These are phyloP conservation scores for Lepus timidus DNA, from an alignment of 2,113 vertebrate genomes.

Conservation along the genomic window DNA sequence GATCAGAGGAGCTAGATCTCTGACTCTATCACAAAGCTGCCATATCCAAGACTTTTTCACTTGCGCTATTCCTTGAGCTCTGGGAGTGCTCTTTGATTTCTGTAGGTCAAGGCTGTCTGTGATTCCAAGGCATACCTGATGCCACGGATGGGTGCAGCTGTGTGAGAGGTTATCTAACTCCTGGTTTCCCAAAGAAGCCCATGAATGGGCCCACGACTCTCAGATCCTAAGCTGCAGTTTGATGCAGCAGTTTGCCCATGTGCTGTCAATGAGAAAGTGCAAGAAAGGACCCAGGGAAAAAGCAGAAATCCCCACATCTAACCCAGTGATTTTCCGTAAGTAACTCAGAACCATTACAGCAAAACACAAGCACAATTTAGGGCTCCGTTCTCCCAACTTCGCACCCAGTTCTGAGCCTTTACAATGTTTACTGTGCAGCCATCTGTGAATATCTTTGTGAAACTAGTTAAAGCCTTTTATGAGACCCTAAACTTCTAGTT, in stretches of 20 bases:
- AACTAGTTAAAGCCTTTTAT: slow-evolving; percentile 79
- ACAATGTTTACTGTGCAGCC: slow-evolving; percentile 73
- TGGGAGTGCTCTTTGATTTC: not conserved
- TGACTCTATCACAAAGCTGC: not conserved
- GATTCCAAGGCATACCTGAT: not conserved
- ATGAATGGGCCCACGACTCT: not conserved
- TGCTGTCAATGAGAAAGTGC: slow-evolving; percentile 51
- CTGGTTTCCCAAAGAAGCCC: not conserved
- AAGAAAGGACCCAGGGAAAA: slow-evolving; percentile 29
- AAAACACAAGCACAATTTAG: slow-evolving; percentile 64
- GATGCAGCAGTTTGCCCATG: not conserved
- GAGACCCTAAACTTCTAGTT: slow-evolving; percentile 75
- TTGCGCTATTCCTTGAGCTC: not conserved
- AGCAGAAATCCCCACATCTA: slow-evolving; percentile 56
- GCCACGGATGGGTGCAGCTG: not conserved
- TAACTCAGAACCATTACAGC: slow-evolving; percentile 34
- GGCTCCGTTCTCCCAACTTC: slow-evolving; percentile 23
- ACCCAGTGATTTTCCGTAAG: slow-evolving; percentile 28
- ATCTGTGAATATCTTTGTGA: slow-evolving; percentile 70
- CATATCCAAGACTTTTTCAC: not conserved
- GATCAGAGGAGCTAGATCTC: not conserved
- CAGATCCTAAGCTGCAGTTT: not conserved
- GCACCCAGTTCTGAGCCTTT: slow-evolving; percentile 11
- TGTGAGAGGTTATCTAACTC: not conserved
- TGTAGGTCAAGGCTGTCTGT: not conserved